phyloP scores from a whole-genome alignment of 2,888 invertebrate species.

The Xanthorhoe spadicearia region DNA sequence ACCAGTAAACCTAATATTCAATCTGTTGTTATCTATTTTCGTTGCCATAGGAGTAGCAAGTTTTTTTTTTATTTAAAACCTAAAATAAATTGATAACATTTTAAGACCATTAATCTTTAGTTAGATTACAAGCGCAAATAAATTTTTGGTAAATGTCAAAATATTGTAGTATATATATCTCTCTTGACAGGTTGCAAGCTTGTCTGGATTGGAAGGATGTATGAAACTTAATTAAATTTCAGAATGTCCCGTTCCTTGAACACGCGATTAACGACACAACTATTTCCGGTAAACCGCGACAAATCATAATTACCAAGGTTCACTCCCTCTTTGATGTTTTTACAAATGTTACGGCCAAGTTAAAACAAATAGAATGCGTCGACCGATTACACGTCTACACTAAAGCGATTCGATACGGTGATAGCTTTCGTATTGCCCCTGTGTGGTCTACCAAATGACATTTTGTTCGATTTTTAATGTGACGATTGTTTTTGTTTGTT shows the following conservation, averaged over 20 bases:
- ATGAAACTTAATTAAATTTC: slow-evolving; percentile 26
- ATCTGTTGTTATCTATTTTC: too few relatives aligned
- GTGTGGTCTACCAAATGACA: slow-evolving; percentile 72
- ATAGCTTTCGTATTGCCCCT: slow-evolving; percentile 72
- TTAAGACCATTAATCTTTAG: too few relatives aligned
- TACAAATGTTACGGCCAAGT: slow-evolving; percentile 81
- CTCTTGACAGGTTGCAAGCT: too few relatives aligned
- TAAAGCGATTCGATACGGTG: slow-evolving; percentile 82
- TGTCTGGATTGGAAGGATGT: background rate
- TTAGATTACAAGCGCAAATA: too few relatives aligned
- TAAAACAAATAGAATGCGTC: slow-evolving; percentile 83
- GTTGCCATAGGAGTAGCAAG: too few relatives aligned
- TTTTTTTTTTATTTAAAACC: too few relatives aligned
- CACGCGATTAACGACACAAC: slow-evolving; percentile 80
- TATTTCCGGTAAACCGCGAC: slow-evolving; percentile 83
- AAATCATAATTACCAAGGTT: slow-evolving; percentile 82
- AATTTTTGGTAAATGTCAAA: too few relatives aligned
- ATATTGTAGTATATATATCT: too few relatives aligned
- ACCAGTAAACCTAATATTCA: too few relatives aligned
- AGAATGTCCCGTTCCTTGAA: slow-evolving; percentile 66
- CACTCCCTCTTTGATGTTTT: slow-evolving; percentile 83
- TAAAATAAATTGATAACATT: too few relatives aligned
- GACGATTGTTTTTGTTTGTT: slow-evolving; percentile 66
- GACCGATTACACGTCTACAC: slow-evolving; percentile 82
- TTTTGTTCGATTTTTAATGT: slow-evolving; percentile 40